A percentile compares a stretch with the other conserved stretches of the same genome.
phyloP scores from a whole-genome alignment of 2,797 vertebrate species.

The Vespertilio murinus region DNA sequence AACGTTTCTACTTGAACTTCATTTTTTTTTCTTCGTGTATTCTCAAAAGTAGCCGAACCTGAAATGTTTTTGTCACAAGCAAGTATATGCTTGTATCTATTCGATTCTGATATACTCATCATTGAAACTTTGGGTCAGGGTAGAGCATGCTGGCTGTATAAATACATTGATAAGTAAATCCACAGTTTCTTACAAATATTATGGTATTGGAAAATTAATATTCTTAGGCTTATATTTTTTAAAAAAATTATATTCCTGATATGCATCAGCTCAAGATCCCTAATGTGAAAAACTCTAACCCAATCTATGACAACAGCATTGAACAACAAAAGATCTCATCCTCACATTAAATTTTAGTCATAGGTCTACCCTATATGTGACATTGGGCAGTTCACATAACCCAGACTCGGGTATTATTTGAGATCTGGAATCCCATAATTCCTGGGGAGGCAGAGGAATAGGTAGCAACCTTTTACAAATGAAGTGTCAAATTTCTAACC shows the following conservation, averaged over 20 bases:
- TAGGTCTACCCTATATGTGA: neutral
- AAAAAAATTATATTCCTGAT: neutral
- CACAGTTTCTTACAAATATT: constrained; percentile 16
- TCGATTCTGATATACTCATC: neutral
- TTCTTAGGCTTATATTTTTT: neutral
- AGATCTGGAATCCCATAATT: constrained; percentile 18
- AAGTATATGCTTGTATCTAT: neutral
- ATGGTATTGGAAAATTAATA: neutral
- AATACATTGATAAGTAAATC: neutral
- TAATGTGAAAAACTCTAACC: constrained; percentile 20
- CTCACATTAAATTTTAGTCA: neutral
- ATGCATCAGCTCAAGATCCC: neutral
- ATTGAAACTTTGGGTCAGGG: neutral
- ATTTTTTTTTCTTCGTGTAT: constrained; percentile 64
- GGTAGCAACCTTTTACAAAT: constrained; percentile 32
- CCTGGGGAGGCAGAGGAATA: neutral
- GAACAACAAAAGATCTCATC: neutral
- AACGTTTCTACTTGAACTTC: constrained; percentile 60
- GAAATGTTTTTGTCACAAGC: constrained; percentile 25
- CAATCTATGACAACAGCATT: neutral
- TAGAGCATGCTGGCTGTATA: neutral
- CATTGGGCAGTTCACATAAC: neutral
- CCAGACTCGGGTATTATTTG: constrained; percentile 28
- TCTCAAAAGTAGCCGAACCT: neutral
- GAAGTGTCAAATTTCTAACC: constrained; percentile 53